Evolutionary conservation across 1,140 invertebrate genomes (phyloP).

Genomic region (Probaryconus sp.): DNA sequence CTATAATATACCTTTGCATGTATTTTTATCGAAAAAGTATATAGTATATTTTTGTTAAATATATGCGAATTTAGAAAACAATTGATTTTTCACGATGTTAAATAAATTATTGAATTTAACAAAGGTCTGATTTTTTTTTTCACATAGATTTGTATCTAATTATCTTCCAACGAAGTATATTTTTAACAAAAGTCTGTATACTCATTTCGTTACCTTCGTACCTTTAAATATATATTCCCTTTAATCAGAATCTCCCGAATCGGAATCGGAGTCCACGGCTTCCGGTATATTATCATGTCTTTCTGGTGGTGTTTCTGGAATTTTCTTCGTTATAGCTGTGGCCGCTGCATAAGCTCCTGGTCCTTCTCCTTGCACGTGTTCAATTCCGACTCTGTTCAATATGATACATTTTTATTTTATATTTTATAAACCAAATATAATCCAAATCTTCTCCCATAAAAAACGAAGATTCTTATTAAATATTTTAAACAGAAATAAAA

Average conservation of each 20-base stretch:
- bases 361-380: constrained; percentile 87
- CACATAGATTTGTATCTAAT: too few relatives aligned
- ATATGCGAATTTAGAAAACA: constrained; percentile 7
- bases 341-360: constrained; percentile 87
- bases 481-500: too few relatives aligned
- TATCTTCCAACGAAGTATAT: too few relatives aligned
- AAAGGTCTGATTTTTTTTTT: too few relatives aligned
- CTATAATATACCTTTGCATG: constrained; percentile 18
- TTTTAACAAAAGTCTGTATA: too few relatives aligned
- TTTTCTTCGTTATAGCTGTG: constrained; percentile 79
- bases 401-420: not conserved
- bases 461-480: not conserved
- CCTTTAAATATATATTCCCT: not conserved
- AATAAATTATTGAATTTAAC: too few relatives aligned
- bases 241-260: constrained; percentile 48
- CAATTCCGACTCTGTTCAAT: constrained; percentile 86
- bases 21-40: not conserved
- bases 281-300: constrained; percentile 61
- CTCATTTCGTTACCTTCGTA: too few relatives aligned
- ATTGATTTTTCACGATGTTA: too few relatives aligned
- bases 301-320: constrained; percentile 67
- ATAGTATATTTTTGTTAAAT: constrained; percentile 15
- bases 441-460: too few relatives aligned
- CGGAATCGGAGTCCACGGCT: constrained; percentile 72
- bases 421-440: too few relatives aligned